Evolutionary conservation across 2,797 vertebrate genomes (phyloP).

Genomic region (Chaunax sp.): DNA sequence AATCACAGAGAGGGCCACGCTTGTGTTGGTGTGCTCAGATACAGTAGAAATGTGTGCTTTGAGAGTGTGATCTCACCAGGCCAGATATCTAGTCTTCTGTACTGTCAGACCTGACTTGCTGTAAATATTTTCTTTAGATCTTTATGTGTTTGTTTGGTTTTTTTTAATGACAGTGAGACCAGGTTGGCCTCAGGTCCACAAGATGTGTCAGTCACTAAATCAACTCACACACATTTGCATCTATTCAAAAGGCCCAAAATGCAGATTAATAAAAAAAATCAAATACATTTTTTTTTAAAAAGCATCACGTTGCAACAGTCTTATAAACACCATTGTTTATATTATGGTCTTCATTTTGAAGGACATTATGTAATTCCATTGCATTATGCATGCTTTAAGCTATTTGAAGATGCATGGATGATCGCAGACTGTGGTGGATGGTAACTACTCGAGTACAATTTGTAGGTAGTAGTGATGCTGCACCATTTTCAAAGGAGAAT

Average conservation of each 20-base stretch:
- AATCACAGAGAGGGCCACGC: conserved; percentile 8
- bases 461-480: neutral
- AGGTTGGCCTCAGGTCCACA: conserved; percentile 5
- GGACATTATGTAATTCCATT: conserved; percentile 56
- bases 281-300: no score
- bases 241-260: neutral
- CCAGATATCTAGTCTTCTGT: conserved; percentile 1
- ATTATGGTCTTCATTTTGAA: conserved; percentile 14
- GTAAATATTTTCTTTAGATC: no score
- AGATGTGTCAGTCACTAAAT: neutral
- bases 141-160: neutral
- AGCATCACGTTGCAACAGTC: no score
- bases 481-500: neutral
- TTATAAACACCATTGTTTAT: conserved; percentile 2
- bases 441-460: conserved; percentile 6
- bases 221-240: neutral
- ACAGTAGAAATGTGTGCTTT: neutral
- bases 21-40: neutral
- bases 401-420: conserved; percentile 37
- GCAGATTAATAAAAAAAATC: neutral
- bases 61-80: neutral
- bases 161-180: conserved; percentile 13
- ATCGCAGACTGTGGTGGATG: conserved; percentile 6
- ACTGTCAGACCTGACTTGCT: neutral
- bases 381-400: conserved; percentile 51